A percentile compares a stretch with the other conserved stretches of the same genome.
Evolutionary conservation across 1,140 invertebrate species (phyloP).

Genomic region (Pygmarrhopalites habei): DNA sequence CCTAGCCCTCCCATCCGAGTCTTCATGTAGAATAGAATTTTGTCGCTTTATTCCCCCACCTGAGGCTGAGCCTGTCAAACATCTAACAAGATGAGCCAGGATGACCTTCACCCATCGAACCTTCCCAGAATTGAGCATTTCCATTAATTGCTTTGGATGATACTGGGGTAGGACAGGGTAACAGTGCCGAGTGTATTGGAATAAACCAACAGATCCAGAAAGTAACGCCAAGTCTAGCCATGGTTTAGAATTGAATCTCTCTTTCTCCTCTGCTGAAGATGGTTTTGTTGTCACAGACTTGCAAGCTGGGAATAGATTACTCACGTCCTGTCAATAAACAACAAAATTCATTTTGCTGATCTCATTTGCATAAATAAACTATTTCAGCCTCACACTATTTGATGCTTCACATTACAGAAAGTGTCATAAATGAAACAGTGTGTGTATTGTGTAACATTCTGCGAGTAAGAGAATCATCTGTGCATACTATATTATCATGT

Average conservation of each 20-base stretch:
- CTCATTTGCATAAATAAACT: no score
- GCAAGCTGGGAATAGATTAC: constrained; percentile 21
- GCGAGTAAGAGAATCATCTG: no score
- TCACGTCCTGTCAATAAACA: constrained; percentile 25
- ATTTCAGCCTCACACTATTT: no score
- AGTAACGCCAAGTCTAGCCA: constrained; percentile 33
- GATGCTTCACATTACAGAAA: no score
- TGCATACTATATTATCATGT: no score
- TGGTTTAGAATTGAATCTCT: constrained; percentile 13
- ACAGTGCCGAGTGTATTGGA: constrained; percentile 55
- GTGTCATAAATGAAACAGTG: no score
- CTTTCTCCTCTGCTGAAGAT: constrained; percentile 17
- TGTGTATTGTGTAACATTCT: no score
- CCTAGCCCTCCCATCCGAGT: constrained; percentile 66
- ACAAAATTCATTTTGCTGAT: no score
- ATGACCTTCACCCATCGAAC: constrained; percentile 97
- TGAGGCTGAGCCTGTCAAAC: constrained; percentile 22
- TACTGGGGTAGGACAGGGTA: constrained; percentile 98
- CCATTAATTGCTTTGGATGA: constrained; percentile 97
- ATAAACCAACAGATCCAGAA: constrained; percentile 36
- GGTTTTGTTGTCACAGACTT: constrained; percentile 8
- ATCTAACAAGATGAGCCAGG: constrained; percentile 78
- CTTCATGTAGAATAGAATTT: constrained; percentile 48
- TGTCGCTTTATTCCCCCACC: constrained; percentile 39
- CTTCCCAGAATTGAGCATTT: constrained; percentile 96